These are phyloP conservation scores for Poicephalus meyeri DNA, from an alignment of 2,113 vertebrate species.

Conservation along the genomic window DNA sequence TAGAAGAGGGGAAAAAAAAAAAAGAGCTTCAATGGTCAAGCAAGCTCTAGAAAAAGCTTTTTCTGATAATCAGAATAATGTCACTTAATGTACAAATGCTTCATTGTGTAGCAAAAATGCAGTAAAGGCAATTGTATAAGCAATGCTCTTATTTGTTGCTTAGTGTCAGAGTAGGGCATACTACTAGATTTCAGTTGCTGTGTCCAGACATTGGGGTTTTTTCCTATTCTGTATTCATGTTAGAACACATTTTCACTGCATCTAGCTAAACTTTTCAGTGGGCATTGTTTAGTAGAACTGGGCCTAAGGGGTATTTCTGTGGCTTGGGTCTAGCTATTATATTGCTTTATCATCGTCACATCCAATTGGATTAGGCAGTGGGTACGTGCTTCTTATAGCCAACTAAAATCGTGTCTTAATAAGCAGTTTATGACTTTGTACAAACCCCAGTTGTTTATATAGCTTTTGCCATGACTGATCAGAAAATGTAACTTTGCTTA, in stretches of 20 bases:
- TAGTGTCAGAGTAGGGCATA: background rate
- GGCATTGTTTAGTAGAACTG: background rate
- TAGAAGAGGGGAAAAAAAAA: accelerated
- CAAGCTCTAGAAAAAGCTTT: background rate
- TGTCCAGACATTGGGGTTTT: background rate
- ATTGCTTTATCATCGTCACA: background rate
- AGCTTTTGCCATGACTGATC: background rate
- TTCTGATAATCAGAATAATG: background rate
- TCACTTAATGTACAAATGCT: background rate
- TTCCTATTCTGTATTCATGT: background rate
- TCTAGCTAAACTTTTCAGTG: background rate
- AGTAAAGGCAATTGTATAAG: background rate
- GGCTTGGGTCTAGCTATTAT: background rate
- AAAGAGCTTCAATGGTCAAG: background rate
- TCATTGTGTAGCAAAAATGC: background rate
- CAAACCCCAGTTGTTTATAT: background rate
- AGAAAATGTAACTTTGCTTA: background rate
- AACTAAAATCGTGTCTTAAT: background rate
- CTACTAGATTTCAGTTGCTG: background rate
- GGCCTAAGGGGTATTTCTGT: background rate
- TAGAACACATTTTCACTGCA: background rate
- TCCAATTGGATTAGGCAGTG: background rate
- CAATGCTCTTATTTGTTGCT: background rate
- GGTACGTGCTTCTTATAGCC: background rate
- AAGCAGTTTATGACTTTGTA: background rate